Percentiles rank a stretch among this genome's conserved stretches.
Evolutionary conservation across 2,888 invertebrate species (phyloP).

Genomic region (Hydrotaea diabolus): DNA sequence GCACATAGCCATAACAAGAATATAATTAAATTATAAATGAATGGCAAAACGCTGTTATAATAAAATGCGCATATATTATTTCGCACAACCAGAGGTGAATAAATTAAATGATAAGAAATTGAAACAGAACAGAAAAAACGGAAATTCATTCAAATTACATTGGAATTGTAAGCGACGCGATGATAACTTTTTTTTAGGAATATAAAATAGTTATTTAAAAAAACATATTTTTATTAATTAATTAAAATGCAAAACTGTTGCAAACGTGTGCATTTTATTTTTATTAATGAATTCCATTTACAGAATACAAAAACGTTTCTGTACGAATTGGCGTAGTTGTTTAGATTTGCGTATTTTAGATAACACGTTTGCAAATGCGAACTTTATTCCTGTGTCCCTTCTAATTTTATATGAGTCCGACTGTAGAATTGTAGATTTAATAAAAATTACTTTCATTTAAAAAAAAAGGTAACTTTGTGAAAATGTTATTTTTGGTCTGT

Average conservation of each 20-base stretch:
- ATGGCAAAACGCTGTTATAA: not conserved
- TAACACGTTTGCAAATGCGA: no score
- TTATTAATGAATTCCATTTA: no score
- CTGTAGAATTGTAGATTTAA: no score
- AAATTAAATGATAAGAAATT: conserved; percentile 45
- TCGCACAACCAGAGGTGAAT: conserved; percentile 11
- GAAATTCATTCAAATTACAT: not conserved
- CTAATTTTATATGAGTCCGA: no score
- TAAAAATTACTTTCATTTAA: no score
- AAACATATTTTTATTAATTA: not conserved
- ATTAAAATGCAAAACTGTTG: not conserved
- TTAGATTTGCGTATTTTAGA: no score
- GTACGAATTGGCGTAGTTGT: no score
- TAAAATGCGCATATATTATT: conserved; percentile 34
- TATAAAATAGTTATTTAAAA: not conserved
- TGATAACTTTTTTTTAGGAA: no score
- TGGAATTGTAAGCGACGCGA: not conserved
- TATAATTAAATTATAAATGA: conserved; percentile 1
- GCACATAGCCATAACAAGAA: not conserved
- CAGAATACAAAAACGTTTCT: no score
- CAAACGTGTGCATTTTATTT: not conserved
- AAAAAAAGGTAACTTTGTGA: no score
- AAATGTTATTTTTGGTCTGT: no score
- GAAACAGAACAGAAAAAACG: not conserved
- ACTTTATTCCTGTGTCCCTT: no score